Conservation (phyloP, 2,113 vertebrate genomes). For the Promerops cafer region DNA sequence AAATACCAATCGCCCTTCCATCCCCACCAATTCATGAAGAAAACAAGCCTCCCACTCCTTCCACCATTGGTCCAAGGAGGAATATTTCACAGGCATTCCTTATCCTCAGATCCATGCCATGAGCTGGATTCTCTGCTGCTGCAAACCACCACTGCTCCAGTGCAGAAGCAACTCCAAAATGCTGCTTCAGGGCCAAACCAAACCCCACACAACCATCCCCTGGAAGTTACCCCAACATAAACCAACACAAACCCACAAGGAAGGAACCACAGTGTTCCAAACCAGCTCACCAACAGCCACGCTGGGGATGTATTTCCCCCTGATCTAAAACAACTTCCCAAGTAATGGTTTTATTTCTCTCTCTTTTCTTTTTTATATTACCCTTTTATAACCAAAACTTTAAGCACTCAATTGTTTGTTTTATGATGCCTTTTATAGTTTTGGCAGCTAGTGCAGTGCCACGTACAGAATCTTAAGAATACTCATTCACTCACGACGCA, state of each 20-base stretch:
- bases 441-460: neutral
- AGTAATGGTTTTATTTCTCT: neutral
- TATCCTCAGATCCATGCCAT: neutral
- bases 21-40: neutral
- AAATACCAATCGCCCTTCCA: neutral
- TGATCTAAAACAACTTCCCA: neutral
- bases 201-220: no score
- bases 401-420: conserved; percentile 15
- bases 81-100: neutral
- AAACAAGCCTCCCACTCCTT: neutral
- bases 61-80: neutral
- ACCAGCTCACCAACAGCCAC: neutral
- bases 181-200: neutral
- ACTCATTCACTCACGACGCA: neutral
- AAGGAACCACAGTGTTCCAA: neutral
- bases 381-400: conserved; percentile 20
- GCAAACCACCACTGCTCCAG: neutral
- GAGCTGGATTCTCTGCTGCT: neutral
- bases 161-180: neutral
- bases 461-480: neutral
- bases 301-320: neutral
- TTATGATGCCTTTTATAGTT: conserved; percentile 15
- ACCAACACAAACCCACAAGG: neutral
- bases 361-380: neutral
- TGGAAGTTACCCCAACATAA: neutral